Evolutionary conservation across 2,797 vertebrate genomes (phyloP).

Genomic region (Tenualosa ilisha): DNA sequence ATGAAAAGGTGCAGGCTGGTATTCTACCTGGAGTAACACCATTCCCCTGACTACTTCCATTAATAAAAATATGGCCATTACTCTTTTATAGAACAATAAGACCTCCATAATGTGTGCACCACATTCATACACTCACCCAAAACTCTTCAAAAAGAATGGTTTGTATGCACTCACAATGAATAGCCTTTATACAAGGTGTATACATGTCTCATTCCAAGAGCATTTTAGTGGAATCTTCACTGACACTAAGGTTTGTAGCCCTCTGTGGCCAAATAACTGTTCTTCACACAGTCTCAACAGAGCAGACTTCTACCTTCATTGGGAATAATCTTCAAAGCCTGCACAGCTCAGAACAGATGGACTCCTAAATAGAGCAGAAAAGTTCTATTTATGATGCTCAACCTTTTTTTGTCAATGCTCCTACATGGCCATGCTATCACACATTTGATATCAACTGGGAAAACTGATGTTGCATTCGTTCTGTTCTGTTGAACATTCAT

Average conservation of each 20-base stretch:
- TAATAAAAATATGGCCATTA: not conserved
- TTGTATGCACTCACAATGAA: not conserved
- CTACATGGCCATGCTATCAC: not conserved
- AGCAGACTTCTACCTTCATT: not conserved
- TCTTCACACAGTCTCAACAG: not conserved
- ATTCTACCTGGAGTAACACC: not conserved
- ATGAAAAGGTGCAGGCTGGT: not conserved
- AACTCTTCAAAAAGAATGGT: not conserved
- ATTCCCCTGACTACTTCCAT: not conserved
- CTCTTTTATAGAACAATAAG: not conserved
- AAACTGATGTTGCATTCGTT: too few relatives aligned
- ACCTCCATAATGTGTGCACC: not conserved
- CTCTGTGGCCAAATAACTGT: not conserved
- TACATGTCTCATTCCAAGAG: not conserved
- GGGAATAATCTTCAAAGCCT: not conserved
- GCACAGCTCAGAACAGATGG: conserved; percentile 9
- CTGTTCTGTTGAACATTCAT: too few relatives aligned
- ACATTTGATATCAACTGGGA: too few relatives aligned
- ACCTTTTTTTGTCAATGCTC: not conserved
- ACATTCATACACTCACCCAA: not conserved
- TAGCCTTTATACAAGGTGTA: not conserved
- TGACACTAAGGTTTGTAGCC: not conserved
- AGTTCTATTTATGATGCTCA: conserved; percentile 3
- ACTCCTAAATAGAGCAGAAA: conserved; percentile 6
- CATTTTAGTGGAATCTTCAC: not conserved